Percentiles rank a stretch among this genome's conserved stretches.
phyloP scores from a whole-genome alignment of 2,113 vertebrate species.

The Piaya cayana region DNA sequence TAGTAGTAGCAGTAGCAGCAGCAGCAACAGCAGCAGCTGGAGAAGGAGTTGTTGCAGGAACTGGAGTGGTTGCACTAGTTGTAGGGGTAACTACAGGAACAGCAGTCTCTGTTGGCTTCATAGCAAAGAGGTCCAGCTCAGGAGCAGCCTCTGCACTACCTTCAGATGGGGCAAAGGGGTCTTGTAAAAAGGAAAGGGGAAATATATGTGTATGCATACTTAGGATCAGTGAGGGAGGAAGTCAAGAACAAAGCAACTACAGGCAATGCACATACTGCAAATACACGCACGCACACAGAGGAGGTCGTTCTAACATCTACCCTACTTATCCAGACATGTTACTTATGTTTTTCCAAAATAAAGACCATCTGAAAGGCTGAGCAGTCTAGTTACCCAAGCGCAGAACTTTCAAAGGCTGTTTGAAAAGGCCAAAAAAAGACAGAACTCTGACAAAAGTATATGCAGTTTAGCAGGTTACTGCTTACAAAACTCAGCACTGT shows the following conservation, averaged over 20 bases:
- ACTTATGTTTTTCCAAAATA: slow-evolving; percentile 49
- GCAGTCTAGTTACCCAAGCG: not conserved
- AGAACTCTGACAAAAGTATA: not conserved
- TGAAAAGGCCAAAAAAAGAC: not conserved
- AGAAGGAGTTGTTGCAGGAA: slow-evolving; percentile 84
- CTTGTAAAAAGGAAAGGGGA: slow-evolving; percentile 85
- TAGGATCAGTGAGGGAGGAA: slow-evolving; percentile 80
- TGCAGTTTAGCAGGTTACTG: not conserved
- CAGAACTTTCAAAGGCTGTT: slow-evolving; percentile 4
- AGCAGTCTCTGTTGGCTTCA: slow-evolving; percentile 90
- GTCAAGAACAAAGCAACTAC: slow-evolving; percentile 57
- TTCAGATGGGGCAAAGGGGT: slow-evolving; percentile 98
- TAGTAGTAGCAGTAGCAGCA: slow-evolving; percentile 70
- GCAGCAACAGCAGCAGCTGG: slow-evolving; percentile 79
- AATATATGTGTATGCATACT: slow-evolving; percentile 71
- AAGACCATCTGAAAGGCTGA: not conserved
- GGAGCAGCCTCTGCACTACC: slow-evolving; percentile 92
- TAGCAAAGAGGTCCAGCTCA: slow-evolving; percentile 98
- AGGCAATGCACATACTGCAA: slow-evolving; percentile 61
- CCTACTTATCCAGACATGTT: not conserved
- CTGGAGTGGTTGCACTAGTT: slow-evolving; percentile 83
- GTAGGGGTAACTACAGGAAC: slow-evolving; percentile 87
- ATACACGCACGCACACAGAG: not conserved
- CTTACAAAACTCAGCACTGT: slow-evolving; percentile 3
- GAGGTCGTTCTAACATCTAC: not conserved